Conservation (phyloP, 1,140 invertebrate species). For the Pollicipes pollicipes region DNA sequence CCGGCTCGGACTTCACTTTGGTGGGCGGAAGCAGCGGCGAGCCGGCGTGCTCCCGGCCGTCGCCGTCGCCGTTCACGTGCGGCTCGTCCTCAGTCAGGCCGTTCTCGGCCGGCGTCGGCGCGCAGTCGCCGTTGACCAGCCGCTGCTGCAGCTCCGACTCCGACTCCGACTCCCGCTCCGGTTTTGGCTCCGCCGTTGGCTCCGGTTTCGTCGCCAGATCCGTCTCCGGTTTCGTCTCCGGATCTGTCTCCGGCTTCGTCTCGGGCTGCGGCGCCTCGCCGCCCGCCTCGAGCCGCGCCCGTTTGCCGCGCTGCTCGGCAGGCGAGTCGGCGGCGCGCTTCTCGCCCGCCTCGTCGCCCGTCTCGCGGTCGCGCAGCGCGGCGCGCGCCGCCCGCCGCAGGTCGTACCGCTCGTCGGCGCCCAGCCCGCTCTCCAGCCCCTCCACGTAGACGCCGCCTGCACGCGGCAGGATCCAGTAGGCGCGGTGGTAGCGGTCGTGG, state of each 20-base stretch:
- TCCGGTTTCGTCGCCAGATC: no score
- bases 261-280: no score
- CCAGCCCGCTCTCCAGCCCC: slow-evolving; percentile 59
- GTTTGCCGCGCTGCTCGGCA: neutral
- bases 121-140: neutral
- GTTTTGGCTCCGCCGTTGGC: no score
- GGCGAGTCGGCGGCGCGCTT: neutral
- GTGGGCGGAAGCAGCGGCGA: no score
- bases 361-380: neutral
- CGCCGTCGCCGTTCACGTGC: neutral
- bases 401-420: neutral
- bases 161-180: no score
- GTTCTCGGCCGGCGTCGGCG: neutral
- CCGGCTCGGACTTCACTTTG: neutral
- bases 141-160: no score
- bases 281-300: neutral
- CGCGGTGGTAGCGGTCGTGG: slow-evolving; percentile 77
- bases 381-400: no score
- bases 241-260: neutral
- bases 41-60: no score
- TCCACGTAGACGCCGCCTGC: slow-evolving; percentile 79
- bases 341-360: neutral
- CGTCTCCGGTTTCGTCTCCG: neutral
- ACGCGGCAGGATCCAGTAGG: slow-evolving; percentile 81
- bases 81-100: neutral